A percentile compares a stretch with the other conserved stretches of the same genome.
Evolutionary conservation across 37 sponge, comb jelly and placozoan species (phyloP).

Genomic region (Dysidea cf. avara): DNA sequence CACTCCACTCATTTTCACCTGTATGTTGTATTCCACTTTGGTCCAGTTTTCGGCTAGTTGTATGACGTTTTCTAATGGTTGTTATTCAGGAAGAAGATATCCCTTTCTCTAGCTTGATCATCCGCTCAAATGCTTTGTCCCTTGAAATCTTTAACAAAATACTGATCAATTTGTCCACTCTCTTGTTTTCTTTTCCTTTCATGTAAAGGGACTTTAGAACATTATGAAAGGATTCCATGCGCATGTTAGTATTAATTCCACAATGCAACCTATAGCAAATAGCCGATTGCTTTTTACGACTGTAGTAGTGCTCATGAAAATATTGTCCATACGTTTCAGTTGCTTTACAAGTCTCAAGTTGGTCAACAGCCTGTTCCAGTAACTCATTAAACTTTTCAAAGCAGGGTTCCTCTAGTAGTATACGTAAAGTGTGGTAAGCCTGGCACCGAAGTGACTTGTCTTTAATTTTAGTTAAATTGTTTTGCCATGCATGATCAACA

Average conservation of each 20-base stretch:
- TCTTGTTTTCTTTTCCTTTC: slow-evolving; percentile 29
- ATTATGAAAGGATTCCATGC: slow-evolving; percentile 59
- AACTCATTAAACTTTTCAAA: slow-evolving; percentile 15
- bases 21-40: too few species aligned
- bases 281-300: slow-evolving; percentile 50
- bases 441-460: background rate
- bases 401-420: slow-evolving; percentile 29
- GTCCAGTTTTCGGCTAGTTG: too few species aligned
- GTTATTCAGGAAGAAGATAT: slow-evolving; percentile 18
- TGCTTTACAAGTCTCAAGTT: background rate
- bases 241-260: slow-evolving; percentile 63
- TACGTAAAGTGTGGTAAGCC: slow-evolving; percentile 33
- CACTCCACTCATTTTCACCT: too few species aligned
- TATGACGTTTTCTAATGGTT: slow-evolving; percentile 9
- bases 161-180: slow-evolving; percentile 36
- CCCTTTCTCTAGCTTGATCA: slow-evolving; percentile 53
- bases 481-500: slow-evolving; percentile 56
- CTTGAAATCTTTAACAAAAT: slow-evolving; percentile 36
- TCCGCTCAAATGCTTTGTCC: slow-evolving; percentile 60
- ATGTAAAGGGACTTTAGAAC: slow-evolving; percentile 51
- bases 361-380: slow-evolving; percentile 5
- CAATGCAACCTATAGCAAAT: slow-evolving; percentile 30
- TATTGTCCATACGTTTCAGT: slow-evolving; percentile 20
- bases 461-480: slow-evolving; percentile 12
- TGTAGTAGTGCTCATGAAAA: slow-evolving; percentile 28